Conservation (phyloP, 1,140 invertebrate genomes). For the Carposina sasakii region DNA sequence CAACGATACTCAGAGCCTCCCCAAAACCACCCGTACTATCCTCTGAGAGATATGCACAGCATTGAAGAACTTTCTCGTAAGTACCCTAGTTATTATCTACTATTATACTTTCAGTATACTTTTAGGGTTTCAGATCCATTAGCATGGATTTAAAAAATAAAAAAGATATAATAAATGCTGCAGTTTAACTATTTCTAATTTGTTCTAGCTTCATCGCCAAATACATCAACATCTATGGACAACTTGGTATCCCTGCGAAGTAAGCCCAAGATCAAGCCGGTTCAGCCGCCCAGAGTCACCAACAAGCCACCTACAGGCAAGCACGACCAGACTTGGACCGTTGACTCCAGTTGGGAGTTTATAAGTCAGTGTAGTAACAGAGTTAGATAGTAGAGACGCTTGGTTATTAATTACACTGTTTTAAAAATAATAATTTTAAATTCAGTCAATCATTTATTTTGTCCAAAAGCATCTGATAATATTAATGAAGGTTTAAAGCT, state of each 20-base stretch:
- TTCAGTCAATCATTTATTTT: no score
- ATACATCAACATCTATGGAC: conserved; percentile 80
- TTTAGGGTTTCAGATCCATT: background rate
- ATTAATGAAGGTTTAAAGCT: no score
- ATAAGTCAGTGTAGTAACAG: conserved; percentile 80
- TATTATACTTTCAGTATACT: conserved; percentile 6
- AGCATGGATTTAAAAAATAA: background rate
- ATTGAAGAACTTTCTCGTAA: conserved; percentile 71
- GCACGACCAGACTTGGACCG: conserved; percentile 82
- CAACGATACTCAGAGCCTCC: conserved; percentile 76
- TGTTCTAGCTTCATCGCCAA: conserved; percentile 63
- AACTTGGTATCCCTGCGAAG: conserved; percentile 74
- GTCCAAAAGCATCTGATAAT: no score
- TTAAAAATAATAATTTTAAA: no score
- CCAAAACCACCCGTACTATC: conserved; percentile 67
- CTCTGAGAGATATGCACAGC: conserved; percentile 70
- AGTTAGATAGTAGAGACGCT: no score
- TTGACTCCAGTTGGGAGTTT: conserved; percentile 91
- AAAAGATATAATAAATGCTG: background rate
- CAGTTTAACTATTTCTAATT: background rate
- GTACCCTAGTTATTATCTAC: conserved; percentile 26
- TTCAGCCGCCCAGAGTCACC: conserved; percentile 78
- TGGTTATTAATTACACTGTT: no score
- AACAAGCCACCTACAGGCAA: conserved; percentile 73
- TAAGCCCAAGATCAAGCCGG: conserved; percentile 79